Evolutionary conservation across 2,888 invertebrate species (phyloP), one percentile per base, ranked within the genome.

Genomic region (Saturnia pavonia): DNA sequence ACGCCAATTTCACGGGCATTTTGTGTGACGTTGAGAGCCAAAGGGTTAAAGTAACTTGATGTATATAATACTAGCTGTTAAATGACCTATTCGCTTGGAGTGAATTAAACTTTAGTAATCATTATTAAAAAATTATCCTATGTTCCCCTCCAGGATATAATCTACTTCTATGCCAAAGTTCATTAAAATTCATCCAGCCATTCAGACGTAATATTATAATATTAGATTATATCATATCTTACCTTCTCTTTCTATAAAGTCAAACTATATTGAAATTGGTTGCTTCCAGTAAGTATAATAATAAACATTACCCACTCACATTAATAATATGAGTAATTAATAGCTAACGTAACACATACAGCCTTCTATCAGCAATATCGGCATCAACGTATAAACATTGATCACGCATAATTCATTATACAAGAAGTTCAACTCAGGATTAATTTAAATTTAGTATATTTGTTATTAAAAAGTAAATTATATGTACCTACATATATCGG

Each of bases 291-390:
- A 57, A 2, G 14, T 25, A 57, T 11, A 14, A 25, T 57, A 25
- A 57, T 57, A 25, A 57, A 57, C 57, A 57, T 12, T 34, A 34
- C 22, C n/a, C n/a, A 25, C 57, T 57, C 12, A 57, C 4, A 25
- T 27, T 57, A 57, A 57, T 57, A 27, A 57, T 57, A 57, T 57
- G 14, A 12, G 57, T 57, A 57, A 57, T 57, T 57, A 57, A 57
- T 57, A 57, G 14, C 6, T 27, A 57, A 27, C 57, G 14, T 57
- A 11, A 57, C 25, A 57, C 14, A 51, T 9, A 19, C 11, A 12
- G 57, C 57, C 25, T 54, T 22, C 54, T 57, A 57, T 27, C 4
- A 25, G 12, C 14, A 25, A 27, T 27, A 25, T 57, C 57, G 22
- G 51, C n/a, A 51, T 51, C n/a, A 51, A 51, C n/a, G 19, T n/a